Evolutionary conservation across 2,888 invertebrate genomes (phyloP), one percentile per base, ranked within the genome.

Genomic region (Pseudococcus viburni): DNA sequence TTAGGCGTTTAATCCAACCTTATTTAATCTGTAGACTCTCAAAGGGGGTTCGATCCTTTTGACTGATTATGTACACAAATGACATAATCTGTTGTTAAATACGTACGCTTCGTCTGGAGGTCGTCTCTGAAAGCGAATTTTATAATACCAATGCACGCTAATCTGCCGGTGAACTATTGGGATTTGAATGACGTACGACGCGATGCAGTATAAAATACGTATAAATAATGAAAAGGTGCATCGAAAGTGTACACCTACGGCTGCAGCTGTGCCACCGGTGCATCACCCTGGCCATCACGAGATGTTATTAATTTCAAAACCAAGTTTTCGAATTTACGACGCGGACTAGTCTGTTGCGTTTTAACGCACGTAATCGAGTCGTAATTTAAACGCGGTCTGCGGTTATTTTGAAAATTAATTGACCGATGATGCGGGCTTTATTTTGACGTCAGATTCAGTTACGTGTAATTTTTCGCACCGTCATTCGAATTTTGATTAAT

Each of bases 91-190:
- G 33, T 39, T 46, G 46, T 46, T 83, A 83, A 46, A 83, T 42
- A 83, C 17, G 77, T 39, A 77, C 46, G 12, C 33, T 15, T 19
- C 80, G 80, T 83, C 80, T 83, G 80, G 80, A 83, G 80, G 80
- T 83, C 80, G 19, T 46, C 11, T 19, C 19, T 46, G 46, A 46
- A 22, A 83, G 19, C n/a, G 33, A 68, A 73, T 39, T 33, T 33
- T 15, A 73, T 17, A 17, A 33, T 0, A 33, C 15, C 15, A 12
- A 73, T 73, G 73, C 73, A 73, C 33, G 33, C 42, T 73, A 73
- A 73, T 73, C 73, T 33, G 39, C 15, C 51, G 12, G 68, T 73
- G 33, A 73, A 39, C 73, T 73, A 73, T 73, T 73, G 33, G n/a
- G 15, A 73, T 73, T 73, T 73, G 73, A 73, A 33, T 73, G 73